Evolutionary conservation across 1,140 invertebrate genomes (phyloP).

Genomic region (Galleria mellonella): DNA sequence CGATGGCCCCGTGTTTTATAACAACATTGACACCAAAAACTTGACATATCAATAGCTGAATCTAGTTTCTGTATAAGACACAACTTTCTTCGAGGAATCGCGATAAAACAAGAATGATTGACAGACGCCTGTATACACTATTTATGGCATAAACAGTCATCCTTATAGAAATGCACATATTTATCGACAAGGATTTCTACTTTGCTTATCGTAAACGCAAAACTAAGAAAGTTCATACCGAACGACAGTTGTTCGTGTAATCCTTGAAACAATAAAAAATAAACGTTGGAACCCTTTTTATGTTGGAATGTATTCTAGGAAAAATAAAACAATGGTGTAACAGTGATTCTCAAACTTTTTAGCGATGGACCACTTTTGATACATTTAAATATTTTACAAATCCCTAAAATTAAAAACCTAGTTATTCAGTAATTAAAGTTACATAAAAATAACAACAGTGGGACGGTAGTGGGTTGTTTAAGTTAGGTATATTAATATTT

Average conservation of each 20-base stretch:
- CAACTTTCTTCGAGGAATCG: slow-evolving; percentile 43
- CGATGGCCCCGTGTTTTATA: too few relatives aligned
- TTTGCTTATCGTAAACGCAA: background rate
- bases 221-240: slow-evolving; percentile 1
- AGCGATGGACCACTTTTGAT: slow-evolving; percentile 30
- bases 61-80: slow-evolving; percentile 37
- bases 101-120: slow-evolving; percentile 55
- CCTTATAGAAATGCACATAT: slow-evolving; percentile 5
- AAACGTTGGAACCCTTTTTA: slow-evolving; percentile 14
- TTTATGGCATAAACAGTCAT: background rate
- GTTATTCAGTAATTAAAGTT: background rate
- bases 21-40: slow-evolving; percentile 9
- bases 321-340: slow-evolving; percentile 30
- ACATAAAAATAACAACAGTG: background rate
- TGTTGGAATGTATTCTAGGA: slow-evolving; percentile 36
- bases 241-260: background rate
- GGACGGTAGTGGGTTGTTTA: background rate
- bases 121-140: slow-evolving; percentile 28
- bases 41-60: slow-evolving; percentile 8
- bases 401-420: too few relatives aligned
- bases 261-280: background rate
- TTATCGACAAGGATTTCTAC: slow-evolving; percentile 4
- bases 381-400: background rate
- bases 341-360: slow-evolving; percentile 20
- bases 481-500: background rate